A percentile compares a stretch with the other conserved stretches of the same genome.
Conservation (phyloP, 1,140 invertebrate species). For the Mylabris phalerata region DNA sequence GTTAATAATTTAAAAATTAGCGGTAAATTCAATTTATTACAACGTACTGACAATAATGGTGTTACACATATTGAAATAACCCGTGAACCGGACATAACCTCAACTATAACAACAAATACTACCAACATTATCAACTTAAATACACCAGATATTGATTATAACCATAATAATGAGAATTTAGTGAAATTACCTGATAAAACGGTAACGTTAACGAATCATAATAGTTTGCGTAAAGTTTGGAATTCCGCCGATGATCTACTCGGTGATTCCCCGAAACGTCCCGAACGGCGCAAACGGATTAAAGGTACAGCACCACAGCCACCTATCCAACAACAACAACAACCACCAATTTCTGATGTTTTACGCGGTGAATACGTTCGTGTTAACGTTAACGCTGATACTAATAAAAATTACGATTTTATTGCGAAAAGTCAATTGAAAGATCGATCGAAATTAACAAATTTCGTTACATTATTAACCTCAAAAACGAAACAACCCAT, state of each 20-base stretch:
- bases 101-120: conserved; percentile 6
- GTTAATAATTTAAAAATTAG: not conserved
- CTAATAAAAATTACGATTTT: conserved; percentile 18
- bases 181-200: not conserved
- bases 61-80: conserved; percentile 42
- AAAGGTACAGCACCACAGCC: conserved; percentile 33
- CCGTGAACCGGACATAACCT: conserved; percentile 20
- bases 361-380: conserved; percentile 37
- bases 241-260: conserved; percentile 37
- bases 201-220: conserved; percentile 1
- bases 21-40: conserved; percentile 39
- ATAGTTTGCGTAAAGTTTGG: conserved; percentile 33
- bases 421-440: conserved; percentile 27
- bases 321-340: conserved; percentile 12
- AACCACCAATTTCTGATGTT: conserved; percentile 22
- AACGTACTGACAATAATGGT: conserved; percentile 42
- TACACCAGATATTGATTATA: conserved; percentile 29
- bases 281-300: conserved; percentile 31
- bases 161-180: not conserved
- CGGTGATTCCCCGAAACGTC: conserved; percentile 30
- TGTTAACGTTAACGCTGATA: conserved; percentile 29
- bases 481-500: conserved; percentile 20
- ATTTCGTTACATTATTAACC: conserved; percentile 22
- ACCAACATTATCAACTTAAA: conserved; percentile 37
- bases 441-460: conserved; percentile 29